Conservation (phyloP, 2,888 invertebrate genomes). For the Drosophila helvetica region DNA sequence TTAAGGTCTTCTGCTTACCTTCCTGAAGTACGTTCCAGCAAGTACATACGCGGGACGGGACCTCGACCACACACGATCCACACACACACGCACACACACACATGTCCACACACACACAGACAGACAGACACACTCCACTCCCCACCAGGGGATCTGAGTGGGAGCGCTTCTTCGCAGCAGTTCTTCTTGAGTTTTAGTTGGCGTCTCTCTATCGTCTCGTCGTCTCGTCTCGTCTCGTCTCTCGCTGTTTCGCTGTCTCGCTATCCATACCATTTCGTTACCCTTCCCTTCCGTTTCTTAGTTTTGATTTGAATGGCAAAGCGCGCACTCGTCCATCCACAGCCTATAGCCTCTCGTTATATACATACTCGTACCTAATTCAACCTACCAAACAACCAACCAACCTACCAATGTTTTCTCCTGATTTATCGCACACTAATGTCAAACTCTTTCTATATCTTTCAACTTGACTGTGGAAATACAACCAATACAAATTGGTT, state of each 20-base stretch:
- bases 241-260: background rate
- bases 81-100: slow-evolving; percentile 11
- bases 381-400: background rate
- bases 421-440: slow-evolving; percentile 68
- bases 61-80: slow-evolving; percentile 16
- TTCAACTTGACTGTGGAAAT: slow-evolving; percentile 67
- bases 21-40: slow-evolving; percentile 12
- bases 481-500: slow-evolving; percentile 32
- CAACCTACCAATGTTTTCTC: slow-evolving; percentile 6
- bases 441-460: slow-evolving; percentile 79
- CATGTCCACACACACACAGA: slow-evolving; percentile 17
- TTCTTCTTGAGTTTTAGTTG: slow-evolving; percentile 14
- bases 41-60: slow-evolving; percentile 2
- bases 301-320: slow-evolving; percentile 22
- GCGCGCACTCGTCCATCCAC: slow-evolving; percentile 12
- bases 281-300: slow-evolving; percentile 32
- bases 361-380: background rate
- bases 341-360: slow-evolving; percentile 14
- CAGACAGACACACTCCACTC: slow-evolving; percentile 1
- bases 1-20: slow-evolving; percentile 22
- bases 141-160: background rate
- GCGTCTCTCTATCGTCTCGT: background rate
- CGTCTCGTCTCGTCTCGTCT: background rate
- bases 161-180: slow-evolving; percentile 12
- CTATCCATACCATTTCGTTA: slow-evolving; percentile 23